phyloP scores from a whole-genome alignment of 2,888 invertebrate genomes.

The Chironomus tentans region DNA sequence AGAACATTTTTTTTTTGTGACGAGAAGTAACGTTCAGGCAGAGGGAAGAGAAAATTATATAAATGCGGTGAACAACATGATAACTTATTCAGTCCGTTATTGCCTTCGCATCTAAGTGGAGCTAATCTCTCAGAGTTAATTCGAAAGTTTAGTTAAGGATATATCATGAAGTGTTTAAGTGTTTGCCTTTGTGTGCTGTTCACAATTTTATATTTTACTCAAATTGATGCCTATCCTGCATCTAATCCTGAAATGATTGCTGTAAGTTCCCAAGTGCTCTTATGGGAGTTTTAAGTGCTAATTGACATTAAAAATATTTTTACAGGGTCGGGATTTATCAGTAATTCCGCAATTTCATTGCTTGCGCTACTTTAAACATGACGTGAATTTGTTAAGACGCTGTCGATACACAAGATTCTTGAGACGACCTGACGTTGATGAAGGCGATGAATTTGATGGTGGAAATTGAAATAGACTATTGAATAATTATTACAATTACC shows the following conservation, averaged over 20 bases:
- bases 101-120: background rate
- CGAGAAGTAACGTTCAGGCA: background rate
- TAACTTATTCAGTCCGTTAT: background rate
- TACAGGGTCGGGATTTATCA: constrained; percentile 60
- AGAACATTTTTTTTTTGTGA: too few species aligned
- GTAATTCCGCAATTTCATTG: constrained; percentile 80
- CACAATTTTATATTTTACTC: background rate
- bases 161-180: constrained; percentile 11
- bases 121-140: background rate
- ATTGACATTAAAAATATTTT: constrained; percentile 18
- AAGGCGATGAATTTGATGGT: background rate
- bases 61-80: background rate
- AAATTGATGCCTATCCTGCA: background rate
- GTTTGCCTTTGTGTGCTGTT: background rate
- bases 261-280: background rate
- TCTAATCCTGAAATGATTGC: constrained; percentile 14
- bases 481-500: too few species aligned
- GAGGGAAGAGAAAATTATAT: background rate
- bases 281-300: too few species aligned
- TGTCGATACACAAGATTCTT: constrained; percentile 60
- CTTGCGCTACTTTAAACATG: constrained; percentile 69
- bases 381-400: constrained; percentile 55
- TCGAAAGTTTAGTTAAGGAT: background rate
- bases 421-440: constrained; percentile 27
- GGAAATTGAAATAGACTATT: background rate